Conservation (phyloP, 2,888 invertebrate genomes). For the Brachyptera risi region DNA sequence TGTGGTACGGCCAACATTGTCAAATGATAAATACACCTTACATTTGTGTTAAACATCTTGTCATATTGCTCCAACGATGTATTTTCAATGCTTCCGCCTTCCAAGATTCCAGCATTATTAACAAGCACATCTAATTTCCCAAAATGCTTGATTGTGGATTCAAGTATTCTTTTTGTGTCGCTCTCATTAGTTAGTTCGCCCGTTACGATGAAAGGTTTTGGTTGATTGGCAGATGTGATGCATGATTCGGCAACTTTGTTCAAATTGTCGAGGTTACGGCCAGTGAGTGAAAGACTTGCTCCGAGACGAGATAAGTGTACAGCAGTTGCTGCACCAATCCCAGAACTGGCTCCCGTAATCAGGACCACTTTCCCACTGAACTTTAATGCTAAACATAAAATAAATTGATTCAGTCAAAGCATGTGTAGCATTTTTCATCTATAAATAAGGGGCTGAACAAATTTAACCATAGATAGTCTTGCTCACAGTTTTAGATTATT, state of each 20-base stretch:
- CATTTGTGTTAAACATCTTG: constrained; percentile 83
- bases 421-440: too few species aligned
- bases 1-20: constrained; percentile 87
- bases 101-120: constrained; percentile 86
- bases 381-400: constrained; percentile 40
- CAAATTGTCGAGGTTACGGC: constrained; percentile 65
- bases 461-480: too few species aligned
- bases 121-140: constrained; percentile 77
- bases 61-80: constrained; percentile 86
- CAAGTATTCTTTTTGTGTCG: constrained; percentile 67
- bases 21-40: constrained; percentile 74
- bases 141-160: constrained; percentile 67
- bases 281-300: constrained; percentile 67
- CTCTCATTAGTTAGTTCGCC: constrained; percentile 71
- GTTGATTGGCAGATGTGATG: constrained; percentile 35
- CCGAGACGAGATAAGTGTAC: constrained; percentile 70
- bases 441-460: too few species aligned
- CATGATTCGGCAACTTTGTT: constrained; percentile 58
- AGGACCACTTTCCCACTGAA: constrained; percentile 70
- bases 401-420: too few species aligned
- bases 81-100: constrained; percentile 77
- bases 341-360: constrained; percentile 79
- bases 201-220: constrained; percentile 55
- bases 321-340: constrained; percentile 80
- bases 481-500: too few species aligned